phyloP scores from a whole-genome alignment of 2,888 invertebrate genomes.

The Cryptocephalus moraei region DNA sequence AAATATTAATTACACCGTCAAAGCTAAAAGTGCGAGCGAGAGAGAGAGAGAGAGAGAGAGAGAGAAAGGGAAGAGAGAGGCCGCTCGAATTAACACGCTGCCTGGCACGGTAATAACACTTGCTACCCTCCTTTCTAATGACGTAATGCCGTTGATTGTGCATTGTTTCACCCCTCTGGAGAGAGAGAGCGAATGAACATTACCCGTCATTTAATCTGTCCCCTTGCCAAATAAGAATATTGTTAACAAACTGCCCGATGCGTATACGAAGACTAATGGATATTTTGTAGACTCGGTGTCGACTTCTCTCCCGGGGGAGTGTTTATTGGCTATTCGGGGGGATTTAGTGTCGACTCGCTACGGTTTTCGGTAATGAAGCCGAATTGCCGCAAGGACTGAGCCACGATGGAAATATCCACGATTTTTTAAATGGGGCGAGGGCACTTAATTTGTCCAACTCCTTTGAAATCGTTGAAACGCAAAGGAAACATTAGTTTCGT shows the following conservation, averaged over 20 bases:
- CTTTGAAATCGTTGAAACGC: no score
- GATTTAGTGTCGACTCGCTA: neutral
- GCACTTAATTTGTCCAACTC: no score
- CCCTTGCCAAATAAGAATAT: conserved; percentile 32
- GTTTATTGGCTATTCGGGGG: conserved; percentile 13
- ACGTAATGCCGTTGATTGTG: conserved; percentile 39
- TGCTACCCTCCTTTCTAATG: conserved; percentile 28
- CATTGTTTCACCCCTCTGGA: conserved; percentile 36
- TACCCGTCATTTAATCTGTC: conserved; percentile 34
- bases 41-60: no score
- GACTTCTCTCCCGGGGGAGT: conserved; percentile 12
- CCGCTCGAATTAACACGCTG: conserved; percentile 11
- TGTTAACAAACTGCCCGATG: conserved; percentile 34
- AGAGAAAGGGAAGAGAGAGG: no score
- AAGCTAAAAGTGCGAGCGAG: no score
- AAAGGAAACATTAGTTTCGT: no score
- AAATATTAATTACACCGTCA: no score
- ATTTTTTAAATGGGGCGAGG: no score
- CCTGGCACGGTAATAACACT: conserved; percentile 26
- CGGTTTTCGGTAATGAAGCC: no score
- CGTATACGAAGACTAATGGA: conserved; percentile 10
- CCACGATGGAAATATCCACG: no score
- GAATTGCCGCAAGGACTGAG: no score
- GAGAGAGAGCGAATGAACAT: conserved; percentile 26
- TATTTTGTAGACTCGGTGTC: conserved; percentile 17